Base-by-base conservation (phyloP, 1,140 invertebrate species). In the Mamestra configurata region DNA sequence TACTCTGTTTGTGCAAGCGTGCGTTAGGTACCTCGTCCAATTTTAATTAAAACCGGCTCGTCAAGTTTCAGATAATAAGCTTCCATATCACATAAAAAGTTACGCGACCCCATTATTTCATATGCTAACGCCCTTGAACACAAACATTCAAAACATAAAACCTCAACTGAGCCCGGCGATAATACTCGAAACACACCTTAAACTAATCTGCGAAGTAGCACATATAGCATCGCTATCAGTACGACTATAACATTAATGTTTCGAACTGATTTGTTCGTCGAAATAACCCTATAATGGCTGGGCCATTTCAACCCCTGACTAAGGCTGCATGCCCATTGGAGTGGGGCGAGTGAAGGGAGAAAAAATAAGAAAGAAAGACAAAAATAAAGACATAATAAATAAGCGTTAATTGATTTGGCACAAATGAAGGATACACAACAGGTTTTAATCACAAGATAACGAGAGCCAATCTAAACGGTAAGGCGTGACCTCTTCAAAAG, bases 211-310 rank as follows among this genome's bases (percentile, higher is more conserved):
- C n/a, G 18, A 20, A 64, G 20, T 40, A 64, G 31, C 59, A 64
- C 35, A 64, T 64, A 57, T 64, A 64, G 31, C 18, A 20, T 64
- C 68, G 83, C 79, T 82, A 18, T 75, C 71, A 79, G 24, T 73
- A 37, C 10, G 35, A 51, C 79, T 81, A 51, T 64, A 57, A 57
- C 57, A 11, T 43, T 49, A 35, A 79, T 71, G 43, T 82, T 72
- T 31, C 40, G 68, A 81, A 82, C 75, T 80, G 86, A 89, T 89
- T 89, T 85, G 82, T 87, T 86, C 84, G 76, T 57, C 79, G 80
- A 86, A 88, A 83, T 84, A 75, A 82, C 79, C 70, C 80, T 87
- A 81, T 83, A 86, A 86, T 87, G 72, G 72, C 79, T 53, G 4
- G 59, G 71, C 61, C 35, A 75, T 79, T 79, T 72, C 24, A 20